Evolutionary conservation across 2,888 invertebrate species (phyloP).

Genomic region (Phasia obesa): DNA sequence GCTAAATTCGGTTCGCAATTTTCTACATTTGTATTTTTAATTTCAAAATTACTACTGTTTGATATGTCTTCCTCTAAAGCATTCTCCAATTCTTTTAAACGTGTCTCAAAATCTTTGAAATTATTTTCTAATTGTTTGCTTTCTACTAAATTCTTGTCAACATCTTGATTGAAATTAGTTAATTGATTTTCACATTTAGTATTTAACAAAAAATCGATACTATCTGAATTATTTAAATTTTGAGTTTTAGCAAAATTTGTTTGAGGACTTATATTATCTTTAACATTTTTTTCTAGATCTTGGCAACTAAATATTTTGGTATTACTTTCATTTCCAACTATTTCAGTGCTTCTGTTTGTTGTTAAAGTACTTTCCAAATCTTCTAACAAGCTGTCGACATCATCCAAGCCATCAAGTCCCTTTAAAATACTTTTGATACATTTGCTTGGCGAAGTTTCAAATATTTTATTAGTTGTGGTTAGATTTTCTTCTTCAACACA

Average conservation of each 20-base stretch:
- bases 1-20: no score
- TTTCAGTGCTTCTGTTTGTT: not conserved
- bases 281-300: not conserved
- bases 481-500: not conserved
- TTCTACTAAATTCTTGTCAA: not conserved
- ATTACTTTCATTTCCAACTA: no score
- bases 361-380: conserved; percentile 25
- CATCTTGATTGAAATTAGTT: not conserved
- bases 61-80: not conserved
- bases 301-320: no score
- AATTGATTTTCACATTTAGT: not conserved
- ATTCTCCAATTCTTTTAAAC: not conserved
- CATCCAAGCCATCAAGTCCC: conserved; percentile 38
- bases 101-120: no score
- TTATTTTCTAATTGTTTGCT: not conserved
- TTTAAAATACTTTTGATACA: conserved; percentile 21
- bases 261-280: not conserved
- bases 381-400: conserved; percentile 43
- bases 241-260: not conserved
- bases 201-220: not conserved
- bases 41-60: not conserved
- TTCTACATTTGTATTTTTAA: not conserved
- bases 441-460: not conserved
- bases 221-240: not conserved
- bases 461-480: not conserved